Evolutionary conservation across 2,113 vertebrate genomes (phyloP).

Genomic region (Nanorana parkeri): DNA sequence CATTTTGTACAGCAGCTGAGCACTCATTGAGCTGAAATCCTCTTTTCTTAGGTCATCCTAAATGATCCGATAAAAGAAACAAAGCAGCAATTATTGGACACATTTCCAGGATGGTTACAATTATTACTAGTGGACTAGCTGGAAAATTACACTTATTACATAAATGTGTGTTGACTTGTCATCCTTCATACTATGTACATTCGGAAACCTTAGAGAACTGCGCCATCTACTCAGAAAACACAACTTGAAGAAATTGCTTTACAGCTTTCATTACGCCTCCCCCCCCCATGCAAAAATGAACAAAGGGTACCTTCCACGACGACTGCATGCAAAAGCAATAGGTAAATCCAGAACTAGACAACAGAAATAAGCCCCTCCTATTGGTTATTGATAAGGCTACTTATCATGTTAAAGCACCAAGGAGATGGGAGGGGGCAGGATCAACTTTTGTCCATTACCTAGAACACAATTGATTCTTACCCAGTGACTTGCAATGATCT

Average conservation of each 20-base stretch:
- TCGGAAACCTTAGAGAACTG: not conserved
- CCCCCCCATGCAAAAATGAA: too few relatives aligned
- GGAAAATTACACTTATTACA: not conserved
- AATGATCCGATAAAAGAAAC: constrained; percentile 1
- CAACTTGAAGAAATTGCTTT: too few relatives aligned
- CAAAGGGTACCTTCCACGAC: too few relatives aligned
- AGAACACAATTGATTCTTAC: constrained; percentile 74
- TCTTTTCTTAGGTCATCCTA: constrained; percentile 96
- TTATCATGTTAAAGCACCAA: too few relatives aligned
- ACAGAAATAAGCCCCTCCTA: too few relatives aligned
- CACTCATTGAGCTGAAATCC: constrained; percentile 97
- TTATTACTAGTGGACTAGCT: not conserved
- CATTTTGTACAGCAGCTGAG: constrained; percentile 96
- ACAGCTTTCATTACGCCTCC: too few relatives aligned
- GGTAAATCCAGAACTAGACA: too few relatives aligned
- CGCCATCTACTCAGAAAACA: too few relatives aligned
- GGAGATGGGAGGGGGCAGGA: too few relatives aligned
- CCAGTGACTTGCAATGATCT: constrained; percentile 98
- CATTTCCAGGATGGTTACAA: not conserved
- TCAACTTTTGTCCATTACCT: not conserved
- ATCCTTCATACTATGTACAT: not conserved
- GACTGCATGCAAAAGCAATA: too few relatives aligned
- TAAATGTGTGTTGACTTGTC: not conserved
- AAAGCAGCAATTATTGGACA: not conserved
- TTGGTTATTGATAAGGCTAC: too few relatives aligned